phyloP scores from a whole-genome alignment of 2,113 vertebrate species.

The Rhabdornis inornatus region DNA sequence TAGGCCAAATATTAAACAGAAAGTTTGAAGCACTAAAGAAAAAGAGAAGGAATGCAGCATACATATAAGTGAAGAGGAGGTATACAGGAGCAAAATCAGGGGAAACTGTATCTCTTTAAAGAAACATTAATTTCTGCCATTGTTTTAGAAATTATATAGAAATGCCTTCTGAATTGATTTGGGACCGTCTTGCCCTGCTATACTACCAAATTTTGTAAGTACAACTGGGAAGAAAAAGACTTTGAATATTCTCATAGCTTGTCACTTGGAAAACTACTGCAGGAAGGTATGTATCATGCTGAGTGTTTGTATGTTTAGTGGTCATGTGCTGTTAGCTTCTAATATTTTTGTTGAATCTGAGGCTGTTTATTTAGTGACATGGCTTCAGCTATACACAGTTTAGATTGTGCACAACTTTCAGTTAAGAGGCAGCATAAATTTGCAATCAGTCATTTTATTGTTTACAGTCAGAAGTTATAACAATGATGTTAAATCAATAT shows the following conservation, averaged over 20 bases:
- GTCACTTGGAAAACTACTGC: neutral
- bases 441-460: neutral
- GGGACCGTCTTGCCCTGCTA: neutral
- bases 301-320: neutral
- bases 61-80: neutral
- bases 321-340: neutral
- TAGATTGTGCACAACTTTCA: neutral
- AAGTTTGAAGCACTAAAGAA: neutral
- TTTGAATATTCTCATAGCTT: neutral
- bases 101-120: neutral
- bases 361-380: neutral
- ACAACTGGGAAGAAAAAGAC: neutral
- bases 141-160: neutral
- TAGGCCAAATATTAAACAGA: neutral
- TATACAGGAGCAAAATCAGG: neutral
- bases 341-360: neutral
- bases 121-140: neutral
- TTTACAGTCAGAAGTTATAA: neutral
- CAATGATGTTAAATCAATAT: neutral
- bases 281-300: neutral
- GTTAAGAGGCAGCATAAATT: neutral
- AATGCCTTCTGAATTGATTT: neutral
- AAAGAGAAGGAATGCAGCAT: neutral
- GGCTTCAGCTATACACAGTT: neutral
- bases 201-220: neutral